Conservation (phyloP, 2,797 vertebrate species). For the Enteromius viviparus region DNA sequence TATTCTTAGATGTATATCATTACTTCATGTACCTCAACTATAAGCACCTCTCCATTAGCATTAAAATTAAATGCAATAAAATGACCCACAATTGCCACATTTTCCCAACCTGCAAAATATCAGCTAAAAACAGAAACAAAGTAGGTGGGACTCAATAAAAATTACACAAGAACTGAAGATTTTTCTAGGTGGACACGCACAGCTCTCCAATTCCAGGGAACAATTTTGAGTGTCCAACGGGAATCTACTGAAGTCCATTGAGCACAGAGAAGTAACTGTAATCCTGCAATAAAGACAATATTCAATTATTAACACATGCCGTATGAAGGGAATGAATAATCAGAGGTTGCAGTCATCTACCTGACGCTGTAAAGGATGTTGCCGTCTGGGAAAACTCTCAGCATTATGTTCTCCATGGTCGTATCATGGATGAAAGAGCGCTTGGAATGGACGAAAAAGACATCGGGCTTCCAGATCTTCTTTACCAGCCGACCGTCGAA, state of each 20-base stretch:
- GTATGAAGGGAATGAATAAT: not conserved
- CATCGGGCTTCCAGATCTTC: constrained; percentile 92
- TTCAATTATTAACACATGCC: not conserved
- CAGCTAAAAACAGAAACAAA: not conserved
- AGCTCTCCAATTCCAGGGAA: constrained; percentile 91
- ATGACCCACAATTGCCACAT: not conserved
- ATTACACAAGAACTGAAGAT: constrained; percentile 23
- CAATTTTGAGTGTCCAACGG: constrained; percentile 92
- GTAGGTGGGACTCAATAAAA: not conserved
- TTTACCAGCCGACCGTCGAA: constrained; percentile 87
- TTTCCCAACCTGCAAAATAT: not conserved
- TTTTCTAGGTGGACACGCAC: constrained; percentile 73
- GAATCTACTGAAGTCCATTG: constrained; percentile 93
- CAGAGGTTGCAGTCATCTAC: constrained; percentile 65
- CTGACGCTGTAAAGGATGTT: constrained; percentile 90
- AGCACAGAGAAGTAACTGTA: constrained; percentile 89
- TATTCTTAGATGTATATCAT: not conserved
- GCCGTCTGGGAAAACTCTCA: constrained; percentile 86
- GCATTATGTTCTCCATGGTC: constrained; percentile 89
- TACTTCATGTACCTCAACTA: not conserved
- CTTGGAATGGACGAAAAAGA: constrained; percentile 93
- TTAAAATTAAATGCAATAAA: not conserved
- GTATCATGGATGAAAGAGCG: constrained; percentile 92
- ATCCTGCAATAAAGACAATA: constrained; percentile 74
- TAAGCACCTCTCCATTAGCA: not conserved